Base-by-base conservation (phyloP, 2,113 vertebrate species). In the Chamaea fasciata region DNA sequence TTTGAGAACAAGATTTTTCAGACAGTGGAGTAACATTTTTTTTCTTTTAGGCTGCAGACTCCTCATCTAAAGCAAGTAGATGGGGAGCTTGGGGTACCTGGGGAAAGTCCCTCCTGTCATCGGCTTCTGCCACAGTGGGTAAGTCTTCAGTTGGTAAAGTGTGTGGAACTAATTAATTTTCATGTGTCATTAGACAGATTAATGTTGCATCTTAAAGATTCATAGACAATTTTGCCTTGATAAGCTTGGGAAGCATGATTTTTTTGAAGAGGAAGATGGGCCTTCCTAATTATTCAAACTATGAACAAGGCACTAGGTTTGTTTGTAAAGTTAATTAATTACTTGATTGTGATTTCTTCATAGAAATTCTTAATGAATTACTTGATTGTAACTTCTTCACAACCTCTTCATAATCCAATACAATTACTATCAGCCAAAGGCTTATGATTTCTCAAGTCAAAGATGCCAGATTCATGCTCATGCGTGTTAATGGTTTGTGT, bases 61-160 rank as follows among this genome's bases (percentile, higher is more conserved):
- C 95, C 22, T 47, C 91, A 41, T 57, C 95, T 53, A 97, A 53
- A 92, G 84, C 82, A 84, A 97, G 97, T 47, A 83, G 95, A 56
- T 98, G 98, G 98, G 95, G 95, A 95, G 98, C 98, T 47, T 99
- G 99, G 99, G 98, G 99, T 50, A 98, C 98, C 37, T 99, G 99
- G 99, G 99, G 99, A 55, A 99, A 99, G 94, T 99, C 99, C 85
- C 97, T 99, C 15, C 96, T 99, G 79, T 99, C 98, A 24, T 99
- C 98, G 22, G 99, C 99, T 83, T 99, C 98, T 87, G 99, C 99
- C 90, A 98, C 98, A 86, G 98, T 99, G 89, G 99, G 99, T 99
- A 96, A 94, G 98, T 95, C 57, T 79, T 89, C 12, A 28, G 2
- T 69, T 49, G n/a, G 24, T 71, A 73, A 91, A 86, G 21, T 53